Percentiles rank a stretch among this genome's conserved stretches.
phyloP scores from a whole-genome alignment of 2,888 invertebrate genomes.

The Nomada ferruginata region DNA sequence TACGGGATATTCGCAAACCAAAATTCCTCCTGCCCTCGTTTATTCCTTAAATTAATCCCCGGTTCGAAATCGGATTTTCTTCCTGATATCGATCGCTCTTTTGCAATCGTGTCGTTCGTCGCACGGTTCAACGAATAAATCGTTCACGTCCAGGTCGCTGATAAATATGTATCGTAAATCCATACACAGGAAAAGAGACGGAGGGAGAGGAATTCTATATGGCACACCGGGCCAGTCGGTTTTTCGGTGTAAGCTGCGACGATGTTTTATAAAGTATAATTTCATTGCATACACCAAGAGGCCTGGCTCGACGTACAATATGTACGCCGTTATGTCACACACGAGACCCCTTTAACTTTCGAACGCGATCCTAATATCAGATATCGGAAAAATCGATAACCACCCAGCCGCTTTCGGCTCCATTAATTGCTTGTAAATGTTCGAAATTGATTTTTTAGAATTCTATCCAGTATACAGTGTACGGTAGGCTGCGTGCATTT shows the following conservation, averaged over 20 bases:
- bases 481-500: too few species aligned
- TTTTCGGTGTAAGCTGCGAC: constrained; percentile 21
- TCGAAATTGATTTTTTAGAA: constrained; percentile 59
- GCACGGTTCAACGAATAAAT: constrained; percentile 45
- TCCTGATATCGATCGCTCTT: constrained; percentile 38
- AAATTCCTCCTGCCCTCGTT: not conserved
- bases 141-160: constrained; percentile 21
- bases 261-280: constrained; percentile 60
- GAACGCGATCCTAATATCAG: constrained; percentile 57
- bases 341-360: constrained; percentile 52
- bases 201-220: constrained; percentile 22
- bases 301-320: constrained; percentile 7
- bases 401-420: constrained; percentile 25
- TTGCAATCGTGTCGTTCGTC: constrained; percentile 30
- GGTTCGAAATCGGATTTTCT: constrained; percentile 33
- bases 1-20: not conserved
- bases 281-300: constrained; percentile 27
- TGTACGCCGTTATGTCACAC: constrained; percentile 46
- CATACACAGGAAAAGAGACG: constrained; percentile 4
- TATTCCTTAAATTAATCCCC: constrained; percentile 34
- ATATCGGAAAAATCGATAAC: constrained; percentile 52
- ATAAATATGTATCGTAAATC: constrained; percentile 62
- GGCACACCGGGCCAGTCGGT: constrained; percentile 27
- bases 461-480: not conserved
- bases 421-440: constrained; percentile 58